Base-by-base conservation (phyloP, 2,113 vertebrate genomes). In the Onychostruthus taczanowskii region DNA sequence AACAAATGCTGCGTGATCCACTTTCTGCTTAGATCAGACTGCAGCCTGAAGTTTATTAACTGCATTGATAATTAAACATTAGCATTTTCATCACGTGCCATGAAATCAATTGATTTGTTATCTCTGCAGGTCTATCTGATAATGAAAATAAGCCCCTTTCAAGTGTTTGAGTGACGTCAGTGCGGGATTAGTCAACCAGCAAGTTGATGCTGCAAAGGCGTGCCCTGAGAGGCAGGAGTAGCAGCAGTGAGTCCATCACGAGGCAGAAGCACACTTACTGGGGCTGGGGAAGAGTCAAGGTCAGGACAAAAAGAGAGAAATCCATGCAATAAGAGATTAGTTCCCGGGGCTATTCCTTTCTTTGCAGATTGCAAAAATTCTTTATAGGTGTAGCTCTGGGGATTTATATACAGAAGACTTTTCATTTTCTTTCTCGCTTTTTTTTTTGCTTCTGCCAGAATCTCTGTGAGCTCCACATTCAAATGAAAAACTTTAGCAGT, bases 221-320 rank as follows among this genome's bases (percentile, higher is more conserved):
- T 47, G 72, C 35, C 77, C 67, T 24, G 28, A 56, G 79, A 96
- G 56, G 4, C 20, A 18, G 30, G 17, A 62, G 53, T 0, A 43
- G 62, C 7, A 78, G 63, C 39, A 74, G 33, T 0, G 4, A 73
- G 68, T 64, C 90, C 53, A 52, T 83, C 95, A 59, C 10, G 10
- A 70, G 93, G 95, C 87, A 63, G 26, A 44, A 47, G 11, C 27
- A 83, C 22, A 12, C 10, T 89, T 44, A 55, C 27, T 64, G 62
- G 30, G 62, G 27, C 43, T 93, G 43, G 63, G 59, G 44, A 53
- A 88, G 47, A 97, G 76, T 56, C 90, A 97, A 97, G 95, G 94
- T 97, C 95, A 93, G 83, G 56, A 92, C 33, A 96, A 94, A 96
- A 88, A 80, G 61, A 91, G 52, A 33, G 43, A 93, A 95, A 95